phyloP scores from a whole-genome alignment of 2,888 invertebrate species.

The Cantharis flavilabris region DNA sequence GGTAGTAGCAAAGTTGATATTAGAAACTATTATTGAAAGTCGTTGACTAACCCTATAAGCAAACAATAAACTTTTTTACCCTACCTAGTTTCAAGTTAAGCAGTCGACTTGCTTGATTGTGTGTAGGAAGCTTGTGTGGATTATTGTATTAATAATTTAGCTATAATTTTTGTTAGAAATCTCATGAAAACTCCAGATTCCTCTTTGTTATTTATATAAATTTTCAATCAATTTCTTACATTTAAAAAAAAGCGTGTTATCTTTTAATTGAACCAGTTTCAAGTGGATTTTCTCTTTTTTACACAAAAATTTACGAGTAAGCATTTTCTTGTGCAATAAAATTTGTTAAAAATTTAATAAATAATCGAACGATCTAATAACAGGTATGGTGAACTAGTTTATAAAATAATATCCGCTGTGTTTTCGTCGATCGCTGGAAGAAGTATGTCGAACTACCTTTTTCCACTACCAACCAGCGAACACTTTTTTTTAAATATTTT shows the following conservation, averaged over 20 bases:
- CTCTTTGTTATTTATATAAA: neutral
- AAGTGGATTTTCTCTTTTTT: neutral
- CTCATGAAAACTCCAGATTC: neutral
- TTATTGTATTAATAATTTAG: too few relatives aligned
- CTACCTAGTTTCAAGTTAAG: too few relatives aligned
- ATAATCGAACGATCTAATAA: neutral
- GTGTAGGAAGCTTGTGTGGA: too few relatives aligned
- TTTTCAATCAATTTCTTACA: neutral
- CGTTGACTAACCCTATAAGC: too few relatives aligned
- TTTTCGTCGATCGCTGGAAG: slow-evolving; percentile 18
- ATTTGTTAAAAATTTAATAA: neutral
- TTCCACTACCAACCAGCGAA: neutral
- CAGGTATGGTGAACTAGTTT: slow-evolving; percentile 12
- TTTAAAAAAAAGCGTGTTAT: neutral
- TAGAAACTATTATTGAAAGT: too few relatives aligned
- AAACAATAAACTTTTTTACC: too few relatives aligned
- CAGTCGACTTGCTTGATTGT: too few relatives aligned
- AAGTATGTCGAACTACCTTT: slow-evolving; percentile 14
- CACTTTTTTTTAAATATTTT: neutral
- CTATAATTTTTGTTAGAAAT: too few relatives aligned
- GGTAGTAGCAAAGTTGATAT: too few relatives aligned
- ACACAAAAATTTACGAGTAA: neutral
- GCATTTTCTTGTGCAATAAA: neutral
- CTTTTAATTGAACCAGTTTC: neutral
- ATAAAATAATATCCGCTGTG: slow-evolving; percentile 8